A percentile compares a stretch with the other conserved stretches of the same genome.
These are phyloP conservation scores for Gorilla gorilla DNA, from an alignment of 2,113 vertebrate species.

Conservation along the genomic window DNA sequence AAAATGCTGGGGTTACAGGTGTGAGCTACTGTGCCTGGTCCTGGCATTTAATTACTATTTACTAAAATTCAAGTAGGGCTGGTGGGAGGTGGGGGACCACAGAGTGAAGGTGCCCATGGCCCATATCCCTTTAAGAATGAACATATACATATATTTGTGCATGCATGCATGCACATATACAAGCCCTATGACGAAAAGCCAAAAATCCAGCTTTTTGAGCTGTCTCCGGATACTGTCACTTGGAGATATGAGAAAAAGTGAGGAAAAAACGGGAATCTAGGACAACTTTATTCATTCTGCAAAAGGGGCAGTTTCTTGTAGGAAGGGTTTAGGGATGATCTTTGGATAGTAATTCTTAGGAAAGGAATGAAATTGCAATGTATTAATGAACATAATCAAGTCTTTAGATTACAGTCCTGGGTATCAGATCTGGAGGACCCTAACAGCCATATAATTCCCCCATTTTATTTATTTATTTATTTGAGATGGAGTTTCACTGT, in stretches of 20 bases:
- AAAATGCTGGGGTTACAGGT: no score
- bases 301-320: neutral
- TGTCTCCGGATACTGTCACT: neutral
- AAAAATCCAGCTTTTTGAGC: neutral
- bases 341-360: neutral
- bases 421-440: neutral
- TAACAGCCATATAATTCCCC: neutral
- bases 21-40: no score
- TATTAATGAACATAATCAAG: neutral
- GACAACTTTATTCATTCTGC: neutral
- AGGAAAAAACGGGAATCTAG: neutral
- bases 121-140: neutral
- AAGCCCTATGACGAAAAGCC: neutral
- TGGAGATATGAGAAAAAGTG: neutral
- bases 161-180: fast-evolving
- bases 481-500: no score
- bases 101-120: neutral
- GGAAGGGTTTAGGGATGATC: neutral
- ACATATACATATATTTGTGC: neutral
- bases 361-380: neutral
- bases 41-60: slow-evolving; percentile 38
- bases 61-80: neutral
- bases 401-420: slow-evolving; percentile 5
- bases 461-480: no score
- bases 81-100: neutral